A percentile compares a stretch with the other conserved stretches of the same genome.
Conservation (phyloP, 2,888 invertebrate genomes). For the Chironomus riparius region DNA sequence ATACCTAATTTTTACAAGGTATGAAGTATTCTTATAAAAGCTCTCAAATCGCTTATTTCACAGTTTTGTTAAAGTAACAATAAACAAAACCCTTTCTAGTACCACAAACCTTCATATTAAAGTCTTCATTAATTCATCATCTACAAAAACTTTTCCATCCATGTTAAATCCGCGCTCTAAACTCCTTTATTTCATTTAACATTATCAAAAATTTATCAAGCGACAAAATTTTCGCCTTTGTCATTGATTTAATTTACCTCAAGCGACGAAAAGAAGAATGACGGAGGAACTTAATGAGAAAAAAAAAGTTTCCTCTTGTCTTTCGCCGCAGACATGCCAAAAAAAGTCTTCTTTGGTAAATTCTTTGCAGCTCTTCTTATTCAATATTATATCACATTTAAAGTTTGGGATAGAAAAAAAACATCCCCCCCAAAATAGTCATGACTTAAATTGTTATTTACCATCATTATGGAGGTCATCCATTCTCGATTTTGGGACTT, state of each 20-base stretch:
- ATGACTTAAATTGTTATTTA: background rate
- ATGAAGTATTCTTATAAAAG: too few species aligned
- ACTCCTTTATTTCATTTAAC: too few species aligned
- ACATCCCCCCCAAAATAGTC: background rate
- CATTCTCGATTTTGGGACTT: background rate
- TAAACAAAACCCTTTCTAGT: too few species aligned
- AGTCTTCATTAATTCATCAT: too few species aligned
- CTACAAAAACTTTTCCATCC: background rate
- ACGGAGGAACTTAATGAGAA: background rate
- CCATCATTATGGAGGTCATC: background rate
- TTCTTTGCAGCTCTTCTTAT: background rate
- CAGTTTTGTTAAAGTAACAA: too few species aligned
- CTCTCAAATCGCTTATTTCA: too few species aligned
- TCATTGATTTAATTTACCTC: conserved; percentile 5
- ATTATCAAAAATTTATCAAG: background rate
- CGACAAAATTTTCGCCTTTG: conserved; percentile 4
- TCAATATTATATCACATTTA: too few species aligned
- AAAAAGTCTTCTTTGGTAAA: background rate
- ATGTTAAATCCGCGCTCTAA: too few species aligned
- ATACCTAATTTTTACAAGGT: too few species aligned
- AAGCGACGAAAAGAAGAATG: background rate
- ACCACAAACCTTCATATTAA: too few species aligned
- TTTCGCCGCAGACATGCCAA: background rate
- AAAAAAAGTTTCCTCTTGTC: background rate
- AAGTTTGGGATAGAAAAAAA: too few species aligned